These are phyloP conservation scores for Halcyon leucocephala DNA, from an alignment of 2,797 vertebrate genomes.

Conservation along the genomic window DNA sequence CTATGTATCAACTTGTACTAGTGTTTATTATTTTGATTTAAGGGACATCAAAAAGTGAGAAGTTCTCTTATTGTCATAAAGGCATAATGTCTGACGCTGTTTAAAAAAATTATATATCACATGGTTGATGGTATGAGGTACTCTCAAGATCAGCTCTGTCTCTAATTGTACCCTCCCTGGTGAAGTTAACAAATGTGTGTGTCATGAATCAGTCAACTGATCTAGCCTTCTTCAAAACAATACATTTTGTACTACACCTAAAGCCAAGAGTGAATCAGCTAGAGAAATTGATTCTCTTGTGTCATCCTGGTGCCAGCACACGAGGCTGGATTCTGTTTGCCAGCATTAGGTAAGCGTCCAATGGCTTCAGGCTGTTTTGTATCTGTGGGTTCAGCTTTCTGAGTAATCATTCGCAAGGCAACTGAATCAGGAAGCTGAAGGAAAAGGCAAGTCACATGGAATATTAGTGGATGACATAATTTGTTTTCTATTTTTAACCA, in stretches of 20 bases:
- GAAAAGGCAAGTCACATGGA: not conserved
- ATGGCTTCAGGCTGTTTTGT: conserved; percentile 7
- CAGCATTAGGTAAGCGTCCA: not conserved
- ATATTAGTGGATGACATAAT: not conserved
- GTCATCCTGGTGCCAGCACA: conserved; percentile 3
- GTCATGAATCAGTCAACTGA: not conserved
- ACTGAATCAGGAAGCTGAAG: conserved; percentile 19
- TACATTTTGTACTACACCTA: not conserved
- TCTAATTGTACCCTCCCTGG: not conserved
- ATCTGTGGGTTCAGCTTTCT: conserved; percentile 27
- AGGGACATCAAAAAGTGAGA: not conserved
- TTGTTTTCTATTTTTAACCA: not conserved
- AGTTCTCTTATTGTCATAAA: not conserved
- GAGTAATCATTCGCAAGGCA: not conserved
- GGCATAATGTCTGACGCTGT: not conserved
- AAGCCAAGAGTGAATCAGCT: conserved; percentile 48
- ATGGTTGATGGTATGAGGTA: not conserved
- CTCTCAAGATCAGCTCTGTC: not conserved
- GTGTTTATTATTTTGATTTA: not conserved
- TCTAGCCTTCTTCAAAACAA: conserved; percentile 21
- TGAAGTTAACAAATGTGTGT: not conserved
- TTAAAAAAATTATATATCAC: not conserved
- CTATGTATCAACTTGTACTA: not conserved
- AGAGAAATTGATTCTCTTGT: not conserved
- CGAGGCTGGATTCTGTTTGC: not conserved